Conservation (phyloP, 2,113 vertebrate species). For the Otocyon megalotis region DNA sequence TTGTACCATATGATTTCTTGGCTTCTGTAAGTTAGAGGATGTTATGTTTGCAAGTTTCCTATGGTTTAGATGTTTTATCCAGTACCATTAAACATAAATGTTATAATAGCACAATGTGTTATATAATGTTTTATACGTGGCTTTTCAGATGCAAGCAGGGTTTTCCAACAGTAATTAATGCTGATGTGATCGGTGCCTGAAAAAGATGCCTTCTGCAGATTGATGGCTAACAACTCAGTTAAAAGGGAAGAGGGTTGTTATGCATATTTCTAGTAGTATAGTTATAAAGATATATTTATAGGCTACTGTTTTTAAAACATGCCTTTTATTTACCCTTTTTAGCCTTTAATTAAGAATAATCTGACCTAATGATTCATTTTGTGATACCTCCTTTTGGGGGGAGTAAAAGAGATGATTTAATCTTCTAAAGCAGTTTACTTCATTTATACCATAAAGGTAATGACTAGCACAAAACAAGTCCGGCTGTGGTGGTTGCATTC, state of each 20-base stretch:
- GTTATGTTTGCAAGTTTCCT: background rate
- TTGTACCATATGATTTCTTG: background rate
- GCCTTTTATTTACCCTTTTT: background rate
- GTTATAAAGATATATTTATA: background rate
- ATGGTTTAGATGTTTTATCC: background rate
- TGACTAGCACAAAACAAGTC: background rate
- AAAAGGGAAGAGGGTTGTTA: background rate
- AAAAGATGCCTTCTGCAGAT: conserved; percentile 27
- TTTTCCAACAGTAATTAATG: conserved; percentile 22
- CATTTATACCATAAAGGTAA: conserved; percentile 30
- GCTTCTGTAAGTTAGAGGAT: background rate
- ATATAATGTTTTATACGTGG: conserved; percentile 18
- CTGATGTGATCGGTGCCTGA: background rate
- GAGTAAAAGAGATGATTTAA: background rate
- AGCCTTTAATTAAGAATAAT: conserved; percentile 32
- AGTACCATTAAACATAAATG: conserved; percentile 4
- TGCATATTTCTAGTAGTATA: background rate
- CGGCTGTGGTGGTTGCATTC: background rate
- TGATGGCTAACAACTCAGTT: background rate
- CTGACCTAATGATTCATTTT: background rate
- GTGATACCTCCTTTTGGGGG: background rate
- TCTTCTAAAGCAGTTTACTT: conserved; percentile 1
- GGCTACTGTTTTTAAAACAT: background rate
- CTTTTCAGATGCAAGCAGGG: conserved; percentile 41
- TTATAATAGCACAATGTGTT: background rate